phyloP scores from a whole-genome alignment of 2,113 vertebrate genomes.

The Syngnathus scovelli region DNA sequence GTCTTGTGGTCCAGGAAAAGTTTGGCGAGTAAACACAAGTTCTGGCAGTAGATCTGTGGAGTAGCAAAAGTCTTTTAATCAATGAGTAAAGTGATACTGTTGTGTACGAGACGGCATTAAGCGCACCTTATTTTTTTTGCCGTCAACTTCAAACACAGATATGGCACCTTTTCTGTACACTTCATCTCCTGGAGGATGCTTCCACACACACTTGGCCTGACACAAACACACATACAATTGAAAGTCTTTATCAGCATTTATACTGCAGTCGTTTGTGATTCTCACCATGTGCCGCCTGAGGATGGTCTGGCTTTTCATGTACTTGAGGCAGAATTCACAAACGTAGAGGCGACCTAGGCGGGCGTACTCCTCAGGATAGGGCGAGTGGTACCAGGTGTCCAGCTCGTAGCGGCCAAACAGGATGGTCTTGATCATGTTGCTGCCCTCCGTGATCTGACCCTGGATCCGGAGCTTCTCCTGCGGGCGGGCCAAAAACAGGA shows the following conservation, averaged over 20 bases:
- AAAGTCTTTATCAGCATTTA: background rate
- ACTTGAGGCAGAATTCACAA: conserved; percentile 98
- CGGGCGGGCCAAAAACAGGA: background rate
- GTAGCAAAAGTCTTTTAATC: background rate
- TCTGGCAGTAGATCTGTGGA: conserved; percentile 94
- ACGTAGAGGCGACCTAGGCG: conserved; percentile 93
- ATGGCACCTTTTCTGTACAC: conserved; percentile 94
- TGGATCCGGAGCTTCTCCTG: conserved; percentile 94
- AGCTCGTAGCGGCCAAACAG: conserved; percentile 96
- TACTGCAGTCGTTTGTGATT: background rate
- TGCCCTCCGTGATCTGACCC: conserved; percentile 96
- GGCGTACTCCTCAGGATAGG: conserved; percentile 96
- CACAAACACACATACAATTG: conserved; percentile 18
- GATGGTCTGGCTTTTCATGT: conserved; percentile 99
- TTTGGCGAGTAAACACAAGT: conserved; percentile 95
- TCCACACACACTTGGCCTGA: conserved; percentile 98
- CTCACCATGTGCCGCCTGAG: conserved; percentile 93
- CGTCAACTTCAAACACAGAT: conserved; percentile 97
- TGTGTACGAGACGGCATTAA: background rate
- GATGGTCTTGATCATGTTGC: conserved; percentile 99
- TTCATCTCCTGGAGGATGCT: conserved; percentile 94
- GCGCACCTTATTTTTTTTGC: conserved; percentile 95
- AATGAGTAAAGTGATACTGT: background rate
- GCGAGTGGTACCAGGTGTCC: conserved; percentile 98
- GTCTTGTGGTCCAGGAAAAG: conserved; percentile 99